A percentile compares a stretch with the other conserved stretches of the same genome.
phyloP scores from a whole-genome alignment of 2,113 vertebrate species.

The Piprites chloris region DNA sequence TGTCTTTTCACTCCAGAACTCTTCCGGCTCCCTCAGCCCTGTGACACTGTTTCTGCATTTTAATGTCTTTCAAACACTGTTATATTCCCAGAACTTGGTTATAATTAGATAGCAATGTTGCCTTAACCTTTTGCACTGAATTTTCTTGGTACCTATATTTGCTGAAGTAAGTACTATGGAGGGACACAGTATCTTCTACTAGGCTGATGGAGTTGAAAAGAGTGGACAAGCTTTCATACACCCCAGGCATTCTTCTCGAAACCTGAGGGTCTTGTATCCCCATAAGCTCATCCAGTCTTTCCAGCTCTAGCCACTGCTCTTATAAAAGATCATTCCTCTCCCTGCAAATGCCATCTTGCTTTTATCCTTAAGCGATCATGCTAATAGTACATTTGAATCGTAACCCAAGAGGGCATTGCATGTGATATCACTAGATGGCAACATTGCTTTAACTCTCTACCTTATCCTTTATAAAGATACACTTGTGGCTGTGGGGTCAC shows the following conservation, averaged over 20 bases:
- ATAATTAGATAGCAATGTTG: background rate
- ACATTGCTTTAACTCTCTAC: background rate
- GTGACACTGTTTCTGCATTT: background rate
- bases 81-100: background rate
- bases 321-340: background rate
- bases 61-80: background rate
- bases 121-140: background rate
- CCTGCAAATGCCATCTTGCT: background rate
- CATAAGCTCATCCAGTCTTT: background rate
- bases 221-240: background rate
- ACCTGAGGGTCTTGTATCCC: background rate
- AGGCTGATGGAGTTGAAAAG: background rate
- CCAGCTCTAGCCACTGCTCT: background rate
- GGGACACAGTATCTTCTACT: background rate
- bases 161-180: background rate
- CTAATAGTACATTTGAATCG: background rate
- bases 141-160: background rate
- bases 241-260: background rate
- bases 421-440: conserved; percentile 33
- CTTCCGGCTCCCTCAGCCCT: accelerated
- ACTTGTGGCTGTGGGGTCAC: background rate
- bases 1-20: background rate
- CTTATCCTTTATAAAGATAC: background rate
- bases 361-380: background rate
- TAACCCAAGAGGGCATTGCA: background rate